These are phyloP conservation scores for Gymnoscelis rufifasciata DNA, from an alignment of 2,888 invertebrate species.

Conservation along the genomic window DNA sequence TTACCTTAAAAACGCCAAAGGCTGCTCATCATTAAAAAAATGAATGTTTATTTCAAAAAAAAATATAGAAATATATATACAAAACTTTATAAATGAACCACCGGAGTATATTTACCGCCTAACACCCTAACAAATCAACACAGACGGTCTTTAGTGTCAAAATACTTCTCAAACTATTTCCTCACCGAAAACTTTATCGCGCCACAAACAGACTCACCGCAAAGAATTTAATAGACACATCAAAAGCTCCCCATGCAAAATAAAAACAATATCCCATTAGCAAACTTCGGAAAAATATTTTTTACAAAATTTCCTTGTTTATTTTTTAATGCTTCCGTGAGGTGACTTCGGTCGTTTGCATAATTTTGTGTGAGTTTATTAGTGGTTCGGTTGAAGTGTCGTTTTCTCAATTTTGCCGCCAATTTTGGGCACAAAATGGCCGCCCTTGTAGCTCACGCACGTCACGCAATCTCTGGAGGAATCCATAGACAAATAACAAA, in stretches of 20 bases:
- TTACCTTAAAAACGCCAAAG: too few relatives aligned
- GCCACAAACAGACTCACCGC: conserved; percentile 40
- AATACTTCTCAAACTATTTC: conserved; percentile 40
- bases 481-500: conserved; percentile 19
- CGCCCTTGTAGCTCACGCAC: conserved; percentile 56
- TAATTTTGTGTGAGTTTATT: conserved; percentile 51
- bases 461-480: conserved; percentile 48
- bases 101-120: conserved; percentile 4
- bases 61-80: too few relatives aligned
- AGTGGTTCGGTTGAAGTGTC: conserved; percentile 56
- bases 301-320: conserved; percentile 43
- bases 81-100: conserved; percentile 1
- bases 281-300: conserved; percentile 39
- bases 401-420: conserved; percentile 72
- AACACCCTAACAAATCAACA: conserved; percentile 28
- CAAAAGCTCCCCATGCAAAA: conserved; percentile 46
- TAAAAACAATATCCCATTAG: conserved; percentile 41
- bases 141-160: conserved; percentile 32
- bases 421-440: conserved; percentile 72
- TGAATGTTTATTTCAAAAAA: too few relatives aligned
- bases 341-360: conserved; percentile 47
- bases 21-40: too few relatives aligned
- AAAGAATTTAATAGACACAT: conserved; percentile 61
- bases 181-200: conserved; percentile 36
- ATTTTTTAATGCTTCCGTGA: conserved; percentile 52